Evolutionary conservation across 30 jellyfish, hydroid and myxozoan species (phyloP).

Genomic region (Chironex yamaguchii): DNA sequence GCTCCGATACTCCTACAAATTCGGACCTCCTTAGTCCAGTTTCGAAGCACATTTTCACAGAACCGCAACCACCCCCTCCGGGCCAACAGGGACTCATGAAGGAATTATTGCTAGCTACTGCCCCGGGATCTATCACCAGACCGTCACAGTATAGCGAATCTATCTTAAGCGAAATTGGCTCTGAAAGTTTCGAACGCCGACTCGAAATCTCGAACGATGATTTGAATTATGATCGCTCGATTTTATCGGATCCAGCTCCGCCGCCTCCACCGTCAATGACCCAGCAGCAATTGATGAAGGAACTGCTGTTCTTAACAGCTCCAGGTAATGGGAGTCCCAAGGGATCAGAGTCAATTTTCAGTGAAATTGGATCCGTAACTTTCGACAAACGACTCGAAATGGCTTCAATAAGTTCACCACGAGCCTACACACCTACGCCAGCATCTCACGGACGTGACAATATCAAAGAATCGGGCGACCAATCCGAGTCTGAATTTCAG

Average conservation of each 20-base stretch:
- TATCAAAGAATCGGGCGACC: slow-evolving; percentile 35
- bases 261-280: slow-evolving; percentile 93
- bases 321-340: slow-evolving; percentile 74
- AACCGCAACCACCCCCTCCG: slow-evolving; percentile 81
- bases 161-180: slow-evolving; percentile 93
- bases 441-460: too few relatives aligned
- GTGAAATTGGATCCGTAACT: slow-evolving; percentile 94
- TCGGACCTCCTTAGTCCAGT: not conserved
- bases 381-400: slow-evolving; percentile 85
- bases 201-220: slow-evolving; percentile 84
- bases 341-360: slow-evolving; percentile 85
- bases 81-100: slow-evolving; percentile 95
- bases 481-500: slow-evolving; percentile 55
- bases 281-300: slow-evolving; percentile 91
- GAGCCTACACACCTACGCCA: slow-evolving; percentile 85
- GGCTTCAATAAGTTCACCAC: slow-evolving; percentile 85
- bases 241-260: slow-evolving; percentile 72
- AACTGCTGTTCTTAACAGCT: slow-evolving; percentile 88
- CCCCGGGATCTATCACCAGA: slow-evolving; percentile 60
- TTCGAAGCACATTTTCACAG: slow-evolving; percentile 55
- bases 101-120: slow-evolving; percentile 79
- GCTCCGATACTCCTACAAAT: not conserved
- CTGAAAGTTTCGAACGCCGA: slow-evolving; percentile 91
- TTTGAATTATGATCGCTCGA: slow-evolving; percentile 15
- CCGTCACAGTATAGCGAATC: slow-evolving; percentile 84